Evolutionary conservation across 2,797 vertebrate species (phyloP).

Genomic region (Hippocampus kuda): DNA sequence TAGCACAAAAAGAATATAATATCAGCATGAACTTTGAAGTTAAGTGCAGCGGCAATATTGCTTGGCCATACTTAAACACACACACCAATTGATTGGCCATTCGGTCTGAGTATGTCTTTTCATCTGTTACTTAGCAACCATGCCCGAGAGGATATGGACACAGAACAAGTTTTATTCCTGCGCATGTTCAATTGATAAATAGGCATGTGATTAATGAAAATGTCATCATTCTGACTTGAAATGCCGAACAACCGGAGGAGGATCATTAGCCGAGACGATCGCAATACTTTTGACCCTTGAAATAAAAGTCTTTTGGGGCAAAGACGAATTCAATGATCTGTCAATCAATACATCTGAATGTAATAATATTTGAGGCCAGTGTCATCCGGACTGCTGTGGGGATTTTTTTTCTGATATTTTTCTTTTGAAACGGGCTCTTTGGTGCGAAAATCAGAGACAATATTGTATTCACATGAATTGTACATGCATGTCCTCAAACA

Average conservation of each 20-base stretch:
- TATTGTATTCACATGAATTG: neutral
- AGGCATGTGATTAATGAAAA: slow-evolving; percentile 50
- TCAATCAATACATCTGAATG: neutral
- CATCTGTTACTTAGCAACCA: slow-evolving; percentile 75
- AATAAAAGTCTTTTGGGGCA: neutral
- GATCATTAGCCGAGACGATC: neutral
- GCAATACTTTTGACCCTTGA: neutral
- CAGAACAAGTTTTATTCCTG: slow-evolving; percentile 57
- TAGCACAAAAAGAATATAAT: neutral
- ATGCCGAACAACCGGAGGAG: neutral
- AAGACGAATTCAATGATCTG: neutral
- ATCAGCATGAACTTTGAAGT: slow-evolving; percentile 11
- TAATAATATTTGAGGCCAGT: neutral
- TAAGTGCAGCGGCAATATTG: slow-evolving; percentile 32
- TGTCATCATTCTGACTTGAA: slow-evolving; percentile 13
- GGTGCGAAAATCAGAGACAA: neutral
- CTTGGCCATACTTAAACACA: slow-evolving; percentile 10
- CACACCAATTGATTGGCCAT: slow-evolving; percentile 70
- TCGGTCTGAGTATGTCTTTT: slow-evolving; percentile 72
- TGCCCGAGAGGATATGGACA: slow-evolving; percentile 58
- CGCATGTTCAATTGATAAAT: slow-evolving; percentile 55
- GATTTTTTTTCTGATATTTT: too few relatives aligned
- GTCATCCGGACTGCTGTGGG: neutral
- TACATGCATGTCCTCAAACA: too few relatives aligned
- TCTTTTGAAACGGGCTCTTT: neutral